Evolutionary conservation across 2,113 vertebrate genomes (phyloP).

Genomic region (Toxotes chatareus): DNA sequence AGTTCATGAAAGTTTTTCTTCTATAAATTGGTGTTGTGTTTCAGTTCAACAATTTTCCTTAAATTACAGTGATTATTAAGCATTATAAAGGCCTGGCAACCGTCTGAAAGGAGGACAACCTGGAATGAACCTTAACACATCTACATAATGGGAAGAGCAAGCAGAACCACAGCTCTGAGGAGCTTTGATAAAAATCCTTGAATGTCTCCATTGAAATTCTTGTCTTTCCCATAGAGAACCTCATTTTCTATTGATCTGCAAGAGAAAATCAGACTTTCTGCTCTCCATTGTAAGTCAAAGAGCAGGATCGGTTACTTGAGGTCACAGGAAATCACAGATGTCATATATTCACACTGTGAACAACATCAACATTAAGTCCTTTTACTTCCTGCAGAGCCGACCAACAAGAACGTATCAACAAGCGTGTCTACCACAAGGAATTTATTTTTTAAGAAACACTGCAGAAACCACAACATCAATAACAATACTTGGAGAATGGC

Average conservation of each 20-base stretch:
- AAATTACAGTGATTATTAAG: not conserved
- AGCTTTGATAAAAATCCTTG: conserved; percentile 74
- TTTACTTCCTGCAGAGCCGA: not conserved
- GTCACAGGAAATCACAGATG: conserved; percentile 7
- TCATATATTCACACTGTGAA: conserved; percentile 39
- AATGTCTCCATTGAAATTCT: conserved; percentile 31
- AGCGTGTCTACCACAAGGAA: too few species aligned
- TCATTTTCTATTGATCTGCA: conserved; percentile 14
- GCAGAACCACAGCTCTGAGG: conserved; percentile 35
- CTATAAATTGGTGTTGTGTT: not conserved
- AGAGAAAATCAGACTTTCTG: not conserved
- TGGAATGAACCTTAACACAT: conserved; percentile 50
- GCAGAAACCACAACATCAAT: not conserved
- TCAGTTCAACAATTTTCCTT: not conserved
- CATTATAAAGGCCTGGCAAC: conserved; percentile 13
- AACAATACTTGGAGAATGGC: not conserved
- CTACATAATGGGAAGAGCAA: conserved; percentile 45
- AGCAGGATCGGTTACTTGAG: not conserved
- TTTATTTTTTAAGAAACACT: not conserved
- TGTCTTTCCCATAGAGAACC: not conserved
- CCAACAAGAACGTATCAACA: not conserved
- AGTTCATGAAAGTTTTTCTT: not conserved
- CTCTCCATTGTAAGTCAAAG: not conserved
- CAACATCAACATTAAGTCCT: conserved; percentile 1
- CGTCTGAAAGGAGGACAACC: conserved; percentile 39